These are phyloP conservation scores for Pionites leucogaster DNA, from an alignment of 2,113 vertebrate genomes.

Conservation along the genomic window DNA sequence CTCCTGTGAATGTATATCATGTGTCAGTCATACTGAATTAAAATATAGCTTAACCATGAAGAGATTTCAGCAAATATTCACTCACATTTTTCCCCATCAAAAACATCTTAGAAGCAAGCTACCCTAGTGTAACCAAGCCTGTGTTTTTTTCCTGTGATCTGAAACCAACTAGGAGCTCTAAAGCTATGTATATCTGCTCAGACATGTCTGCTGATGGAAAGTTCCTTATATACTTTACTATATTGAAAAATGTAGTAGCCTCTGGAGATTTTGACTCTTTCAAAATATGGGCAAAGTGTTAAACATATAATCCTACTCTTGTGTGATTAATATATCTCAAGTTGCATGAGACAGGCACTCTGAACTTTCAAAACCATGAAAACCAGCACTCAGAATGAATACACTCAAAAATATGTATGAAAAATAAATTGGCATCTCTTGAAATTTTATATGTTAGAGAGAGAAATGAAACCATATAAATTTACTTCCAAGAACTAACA, in stretches of 20 bases:
- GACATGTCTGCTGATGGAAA: background rate
- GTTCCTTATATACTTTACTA: background rate
- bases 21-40: background rate
- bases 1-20: background rate
- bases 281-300: slow-evolving; percentile 20
- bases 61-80: background rate
- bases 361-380: slow-evolving; percentile 26
- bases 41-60: background rate
- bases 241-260: background rate
- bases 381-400: background rate
- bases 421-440: slow-evolving; percentile 15
- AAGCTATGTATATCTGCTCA: background rate
- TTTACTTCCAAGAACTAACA: background rate
- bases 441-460: background rate
- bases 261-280: background rate
- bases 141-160: background rate
- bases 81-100: background rate
- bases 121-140: background rate
- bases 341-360: background rate
- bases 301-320: slow-evolving; percentile 2
- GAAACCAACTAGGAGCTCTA: background rate
- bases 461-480: background rate
- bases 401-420: slow-evolving; percentile 12
- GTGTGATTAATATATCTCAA: slow-evolving; percentile 45
- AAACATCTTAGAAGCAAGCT: slow-evolving; percentile 23